Percentiles rank a stretch among this genome's conserved stretches.
phyloP scores from a whole-genome alignment of 2,797 vertebrate genomes.

The Urophycis tenuis region DNA sequence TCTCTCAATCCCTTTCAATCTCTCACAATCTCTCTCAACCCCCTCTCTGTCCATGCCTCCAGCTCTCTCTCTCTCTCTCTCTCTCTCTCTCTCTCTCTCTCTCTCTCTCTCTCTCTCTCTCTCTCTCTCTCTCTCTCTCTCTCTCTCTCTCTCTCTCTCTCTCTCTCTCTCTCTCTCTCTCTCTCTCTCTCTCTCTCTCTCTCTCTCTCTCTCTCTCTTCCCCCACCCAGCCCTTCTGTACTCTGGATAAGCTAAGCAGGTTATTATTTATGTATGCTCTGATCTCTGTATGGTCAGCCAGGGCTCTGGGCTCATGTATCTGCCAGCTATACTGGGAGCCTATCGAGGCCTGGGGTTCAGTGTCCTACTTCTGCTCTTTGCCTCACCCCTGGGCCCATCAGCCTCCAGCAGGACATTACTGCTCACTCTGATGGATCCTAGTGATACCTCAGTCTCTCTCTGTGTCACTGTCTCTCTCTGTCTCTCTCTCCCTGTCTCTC shows the following conservation, averaged over 20 bases:
- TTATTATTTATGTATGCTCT: neutral
- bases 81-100: neutral
- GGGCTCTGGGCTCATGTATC: neutral
- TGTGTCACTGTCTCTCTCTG: neutral
- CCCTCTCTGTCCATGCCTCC: neutral
- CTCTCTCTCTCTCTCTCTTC: neutral
- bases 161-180: neutral
- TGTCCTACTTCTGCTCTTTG: neutral
- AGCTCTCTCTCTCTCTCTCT: neutral
- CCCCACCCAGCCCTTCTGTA: neutral
- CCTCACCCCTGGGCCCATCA: neutral
- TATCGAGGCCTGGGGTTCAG: neutral
- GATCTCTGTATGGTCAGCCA: neutral
- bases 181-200: neutral
- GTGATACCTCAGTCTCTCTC: neutral
- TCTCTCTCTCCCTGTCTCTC: neutral
- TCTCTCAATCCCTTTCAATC: neutral
- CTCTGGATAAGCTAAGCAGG: neutral
- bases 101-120: neutral
- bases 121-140: neutral
- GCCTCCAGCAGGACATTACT: neutral
- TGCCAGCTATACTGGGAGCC: neutral
- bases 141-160: neutral
- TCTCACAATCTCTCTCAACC: neutral
- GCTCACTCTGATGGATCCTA: neutral